phyloP scores from a whole-genome alignment of 2,888 invertebrate species.

The Pachymerium ferrugineum region DNA sequence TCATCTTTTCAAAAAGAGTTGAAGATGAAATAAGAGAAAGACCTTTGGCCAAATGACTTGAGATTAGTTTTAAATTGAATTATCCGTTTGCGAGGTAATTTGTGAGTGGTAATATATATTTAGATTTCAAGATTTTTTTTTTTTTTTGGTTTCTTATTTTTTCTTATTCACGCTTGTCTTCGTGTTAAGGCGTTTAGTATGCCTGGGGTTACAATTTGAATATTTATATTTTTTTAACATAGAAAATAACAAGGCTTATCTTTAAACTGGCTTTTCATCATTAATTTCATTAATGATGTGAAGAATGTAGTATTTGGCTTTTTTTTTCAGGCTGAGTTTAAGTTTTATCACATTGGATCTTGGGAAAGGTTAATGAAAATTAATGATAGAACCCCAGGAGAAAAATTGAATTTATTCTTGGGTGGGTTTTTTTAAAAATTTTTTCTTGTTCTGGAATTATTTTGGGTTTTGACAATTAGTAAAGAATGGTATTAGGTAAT shows the following conservation, averaged over 20 bases:
- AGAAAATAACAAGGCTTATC: slow-evolving; percentile 10
- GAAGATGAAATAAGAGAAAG: background rate
- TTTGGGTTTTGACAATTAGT: too few relatives aligned
- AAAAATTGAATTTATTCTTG: too few relatives aligned
- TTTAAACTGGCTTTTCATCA: slow-evolving; percentile 16
- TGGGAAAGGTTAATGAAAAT: too few relatives aligned
- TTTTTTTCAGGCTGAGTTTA: background rate
- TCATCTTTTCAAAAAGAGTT: background rate
- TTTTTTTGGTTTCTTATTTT: background rate
- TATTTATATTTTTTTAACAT: background rate
- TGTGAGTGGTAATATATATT: background rate
- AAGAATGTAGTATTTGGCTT: background rate
- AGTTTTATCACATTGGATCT: background rate
- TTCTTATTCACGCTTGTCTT: background rate
- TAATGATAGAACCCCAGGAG: too few relatives aligned
- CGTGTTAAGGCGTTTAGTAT: slow-evolving; percentile 1
- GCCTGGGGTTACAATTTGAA: slow-evolving; percentile 3
- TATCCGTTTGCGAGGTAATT: background rate
- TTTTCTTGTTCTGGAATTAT: too few relatives aligned
- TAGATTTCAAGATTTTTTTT: background rate
- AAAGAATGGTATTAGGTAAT: too few relatives aligned
- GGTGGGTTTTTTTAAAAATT: too few relatives aligned
- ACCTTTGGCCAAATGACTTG: background rate
- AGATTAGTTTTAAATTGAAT: slow-evolving; percentile 19
- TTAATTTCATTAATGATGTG: slow-evolving; percentile 24